Base-by-base conservation (phyloP, 2,888 invertebrate genomes). In the Napeogenes sylphis region DNA sequence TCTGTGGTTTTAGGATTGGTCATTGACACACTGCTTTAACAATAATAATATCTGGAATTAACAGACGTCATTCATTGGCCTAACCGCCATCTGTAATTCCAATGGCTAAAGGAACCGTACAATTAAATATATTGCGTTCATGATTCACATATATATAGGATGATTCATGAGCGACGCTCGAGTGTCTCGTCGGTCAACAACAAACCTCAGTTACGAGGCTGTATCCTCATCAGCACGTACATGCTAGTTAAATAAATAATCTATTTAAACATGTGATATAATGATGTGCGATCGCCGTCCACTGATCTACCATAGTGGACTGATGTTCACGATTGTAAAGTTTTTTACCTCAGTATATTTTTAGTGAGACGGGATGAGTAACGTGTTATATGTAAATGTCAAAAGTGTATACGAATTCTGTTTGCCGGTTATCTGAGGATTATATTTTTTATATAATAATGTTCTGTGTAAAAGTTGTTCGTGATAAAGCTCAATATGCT, bases 301-400 rank as follows among this genome's bases (percentile, higher is more conserved):
- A 77, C 81, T 84, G 78, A 76, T 80, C 82, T 77, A 79, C 85
- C 82, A 81, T 78, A 80, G 79, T 76, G 84, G 88, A 83, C 78
- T 82, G 81, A 87, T 89, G 87, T 83, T 85, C 78, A 87, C 89
- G 80, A 88, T 89, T 84, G 89, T 89, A 88, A 88, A 30, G 86
- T 82, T 85, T 83, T 78, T 72, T 73, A 81, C 80, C 79, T 84
- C 88, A 89, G 89, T 89, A 80, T 88, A 87, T 85, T 84, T 83
- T 85, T 85, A 85, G 87, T 85, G 82, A 76, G 78, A 79, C 82
- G 77, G 76, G 82, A 87, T 79, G 88, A 78, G 78, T 82, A 86
- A 88, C 90, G 89, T 86, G 88, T 76, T 82, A 82, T 81, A 80
- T 83, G 88, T 85, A 85, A 87, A 87, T 86, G 90, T 87, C 85